Conservation (phyloP, 1,140 invertebrate species). For the Scaptodrosophila lebanonensis region DNA sequence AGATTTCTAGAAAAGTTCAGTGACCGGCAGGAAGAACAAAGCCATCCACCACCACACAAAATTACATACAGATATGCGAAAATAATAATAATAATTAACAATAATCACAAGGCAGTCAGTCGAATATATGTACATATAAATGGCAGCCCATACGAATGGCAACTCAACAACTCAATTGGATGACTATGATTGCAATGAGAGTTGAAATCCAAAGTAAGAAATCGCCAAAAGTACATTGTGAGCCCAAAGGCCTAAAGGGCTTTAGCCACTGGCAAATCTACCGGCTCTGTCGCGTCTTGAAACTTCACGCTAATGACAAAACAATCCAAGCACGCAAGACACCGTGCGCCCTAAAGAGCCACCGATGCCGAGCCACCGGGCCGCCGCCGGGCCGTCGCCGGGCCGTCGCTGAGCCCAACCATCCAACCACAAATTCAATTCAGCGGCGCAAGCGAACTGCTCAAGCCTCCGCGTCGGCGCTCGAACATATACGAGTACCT, state of each 20-base stretch:
- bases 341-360: neutral
- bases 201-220: slow-evolving; percentile 19
- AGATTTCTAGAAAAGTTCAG: slow-evolving; percentile 27
- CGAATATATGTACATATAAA: too few relatives aligned
- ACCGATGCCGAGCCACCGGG: too few relatives aligned
- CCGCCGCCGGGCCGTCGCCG: too few relatives aligned
- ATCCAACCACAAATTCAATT: too few relatives aligned
- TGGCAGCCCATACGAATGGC: too few relatives aligned
- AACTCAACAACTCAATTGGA: too few relatives aligned
- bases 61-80: slow-evolving; percentile 7
- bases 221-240: too few relatives aligned
- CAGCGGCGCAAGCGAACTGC: too few relatives aligned
- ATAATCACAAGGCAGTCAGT: too few relatives aligned
- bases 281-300: neutral
- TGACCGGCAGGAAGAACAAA: slow-evolving; percentile 24
- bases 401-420: too few relatives aligned
- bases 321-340: slow-evolving; percentile 53
- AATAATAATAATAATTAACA: too few relatives aligned
- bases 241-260: slow-evolving; percentile 12
- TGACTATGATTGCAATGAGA: slow-evolving; percentile 19
- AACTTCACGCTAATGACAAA: slow-evolving; percentile 63
- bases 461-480: slow-evolving; percentile 4
- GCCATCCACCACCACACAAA: slow-evolving; percentile 2
- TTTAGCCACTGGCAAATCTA: neutral
- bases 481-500: slow-evolving; percentile 23